These are phyloP conservation scores for Paracyprichromis sp. DNA, from an alignment of 2,113 vertebrate species.

Conservation along the genomic window DNA sequence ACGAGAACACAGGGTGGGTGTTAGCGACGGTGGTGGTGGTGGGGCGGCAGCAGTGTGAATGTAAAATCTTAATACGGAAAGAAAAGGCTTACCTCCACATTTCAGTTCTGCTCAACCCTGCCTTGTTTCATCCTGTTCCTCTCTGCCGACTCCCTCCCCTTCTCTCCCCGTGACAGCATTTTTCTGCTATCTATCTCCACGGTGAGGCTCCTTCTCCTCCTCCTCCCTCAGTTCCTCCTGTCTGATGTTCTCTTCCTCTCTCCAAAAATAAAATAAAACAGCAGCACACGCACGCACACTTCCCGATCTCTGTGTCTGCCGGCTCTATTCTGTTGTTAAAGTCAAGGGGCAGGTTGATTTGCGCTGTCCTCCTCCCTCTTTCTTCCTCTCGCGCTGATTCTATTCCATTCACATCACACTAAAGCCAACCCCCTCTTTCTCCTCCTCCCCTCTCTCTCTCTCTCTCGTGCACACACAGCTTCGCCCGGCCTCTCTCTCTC, in stretches of 20 bases:
- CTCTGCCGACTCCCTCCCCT: constrained; percentile 60
- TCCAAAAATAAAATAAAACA: constrained; percentile 42
- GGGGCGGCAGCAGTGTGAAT: not conserved
- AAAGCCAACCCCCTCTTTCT: constrained; percentile 67
- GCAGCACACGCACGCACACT: not conserved
- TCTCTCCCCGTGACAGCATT: constrained; percentile 71
- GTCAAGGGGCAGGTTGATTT: constrained; percentile 75
- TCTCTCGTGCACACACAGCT: constrained; percentile 8
- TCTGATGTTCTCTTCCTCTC: constrained; percentile 43
- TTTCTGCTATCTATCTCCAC: constrained; percentile 64
- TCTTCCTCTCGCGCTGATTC: constrained; percentile 52
- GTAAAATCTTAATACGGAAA: constrained; percentile 25
- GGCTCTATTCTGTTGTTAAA: constrained; percentile 53
- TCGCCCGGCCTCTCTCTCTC: constrained; percentile 5
- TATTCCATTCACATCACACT: constrained; percentile 74
- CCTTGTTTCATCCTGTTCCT: constrained; percentile 67
- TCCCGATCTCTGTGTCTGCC: constrained; percentile 29
- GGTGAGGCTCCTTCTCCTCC: constrained; percentile 38
- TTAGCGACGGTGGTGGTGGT: not conserved
- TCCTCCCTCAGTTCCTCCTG: constrained; percentile 49
- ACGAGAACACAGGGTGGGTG: not conserved
- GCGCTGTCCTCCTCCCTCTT: constrained; percentile 58
- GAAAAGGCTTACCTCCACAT: constrained; percentile 67
- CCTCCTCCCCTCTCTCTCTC: not conserved
- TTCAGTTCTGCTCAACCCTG: constrained; percentile 62